Evolutionary conservation across 2,888 invertebrate genomes (phyloP), one percentile per base, ranked within the genome.

Genomic region (Elaeidobius kamerunicus): DNA sequence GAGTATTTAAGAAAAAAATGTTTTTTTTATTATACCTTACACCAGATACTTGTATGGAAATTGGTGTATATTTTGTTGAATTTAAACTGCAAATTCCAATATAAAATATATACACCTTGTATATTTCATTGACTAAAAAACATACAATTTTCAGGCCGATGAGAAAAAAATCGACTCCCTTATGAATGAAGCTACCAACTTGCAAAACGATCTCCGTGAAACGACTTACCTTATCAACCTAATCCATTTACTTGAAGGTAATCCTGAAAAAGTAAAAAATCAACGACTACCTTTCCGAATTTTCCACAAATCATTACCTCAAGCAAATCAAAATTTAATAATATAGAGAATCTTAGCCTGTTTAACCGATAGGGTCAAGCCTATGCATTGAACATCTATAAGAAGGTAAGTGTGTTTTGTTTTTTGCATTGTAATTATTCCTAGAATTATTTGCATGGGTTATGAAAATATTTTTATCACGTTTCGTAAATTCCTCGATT

Each of bases 201-300:
- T 80, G 41, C 63, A 67, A 5, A 73, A 72, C 54, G 79, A 81
- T 66, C 65, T 79, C 40, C 71, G 67, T 5, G 73, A 78, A 60
- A 73, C 78, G 41, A 73, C 75, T 27, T 80, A 76, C 68, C 70
- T 81, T 44, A 78, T 81, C 61, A 78, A 81, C 61, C 74, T 81
- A 55, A 73, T 81, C 55, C 74, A 78, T 48, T 68, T 81, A 45
- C 69, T 81, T 60, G 71, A 74, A 1, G 80, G 80, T 0, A 73
- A 80, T 65, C 67, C 78, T 12, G 71, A 73, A 30, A 65, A 67
- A 57, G 64, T 69, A 5, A 63, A 62, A 53, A 58, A 61, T 14
- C 66, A 63, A 55, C 63, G 64, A 44, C 64, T 66, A 56, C 70
- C 71, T 1, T 65, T 65, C 32, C 52, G 59, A 15, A 55, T 64